Percentiles rank a stretch among this genome's conserved stretches.
Conservation (phyloP, 2,888 invertebrate genomes). For the Harpagoxenus sublaevis region DNA sequence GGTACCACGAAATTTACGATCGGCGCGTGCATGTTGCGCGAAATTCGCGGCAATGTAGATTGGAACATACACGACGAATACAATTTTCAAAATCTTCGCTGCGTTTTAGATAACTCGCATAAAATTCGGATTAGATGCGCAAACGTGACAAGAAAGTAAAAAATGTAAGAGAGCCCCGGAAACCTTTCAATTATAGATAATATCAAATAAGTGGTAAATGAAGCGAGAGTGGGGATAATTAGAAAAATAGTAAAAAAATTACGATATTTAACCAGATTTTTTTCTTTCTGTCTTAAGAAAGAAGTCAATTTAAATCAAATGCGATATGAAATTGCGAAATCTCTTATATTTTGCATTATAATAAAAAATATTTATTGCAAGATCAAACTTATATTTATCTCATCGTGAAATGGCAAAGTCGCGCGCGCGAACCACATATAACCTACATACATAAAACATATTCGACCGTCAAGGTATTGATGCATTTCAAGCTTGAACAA, state of each 20-base stretch:
- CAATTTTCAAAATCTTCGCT: not conserved
- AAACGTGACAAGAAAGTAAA: not conserved
- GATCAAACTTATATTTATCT: not conserved
- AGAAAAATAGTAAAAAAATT: not conserved
- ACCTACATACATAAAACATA: not conserved
- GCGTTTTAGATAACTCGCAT: not conserved
- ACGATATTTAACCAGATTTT: not conserved
- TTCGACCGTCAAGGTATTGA: not conserved
- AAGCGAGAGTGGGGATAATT: not conserved
- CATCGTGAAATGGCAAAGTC: not conserved
- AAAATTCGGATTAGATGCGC: not conserved
- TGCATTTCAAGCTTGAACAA: slow-evolving; percentile 22
- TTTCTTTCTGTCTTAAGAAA: not conserved
- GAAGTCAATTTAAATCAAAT: not conserved
- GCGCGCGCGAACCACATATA: not conserved
- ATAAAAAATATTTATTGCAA: not conserved
- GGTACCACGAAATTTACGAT: slow-evolving; percentile 53
- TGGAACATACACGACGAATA: not conserved
- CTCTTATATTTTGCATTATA: not conserved
- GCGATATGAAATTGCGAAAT: not conserved
- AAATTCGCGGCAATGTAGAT: not conserved
- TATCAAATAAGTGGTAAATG: not conserved
- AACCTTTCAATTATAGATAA: not conserved
- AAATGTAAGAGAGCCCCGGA: not conserved
- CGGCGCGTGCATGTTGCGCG: not conserved